A percentile compares a stretch with the other conserved stretches of the same genome.
phyloP scores from a whole-genome alignment of 2,797 vertebrate genomes.

The Sylvilagus floridanus region DNA sequence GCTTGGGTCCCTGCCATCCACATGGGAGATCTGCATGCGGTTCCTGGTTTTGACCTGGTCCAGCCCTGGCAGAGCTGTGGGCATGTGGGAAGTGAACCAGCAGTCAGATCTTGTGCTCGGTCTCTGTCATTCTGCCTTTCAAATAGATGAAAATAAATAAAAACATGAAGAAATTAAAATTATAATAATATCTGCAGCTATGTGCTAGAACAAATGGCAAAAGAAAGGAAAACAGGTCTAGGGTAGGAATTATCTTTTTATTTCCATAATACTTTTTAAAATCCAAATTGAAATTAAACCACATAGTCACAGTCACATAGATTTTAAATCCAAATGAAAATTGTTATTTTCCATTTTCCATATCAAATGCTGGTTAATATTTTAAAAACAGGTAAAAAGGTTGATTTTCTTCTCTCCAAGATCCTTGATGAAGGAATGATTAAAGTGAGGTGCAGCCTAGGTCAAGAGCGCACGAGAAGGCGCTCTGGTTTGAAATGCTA shows the following conservation, averaged over 20 bases:
- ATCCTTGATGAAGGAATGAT: not conserved
- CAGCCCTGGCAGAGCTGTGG: too few relatives aligned
- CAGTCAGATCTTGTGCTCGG: too few relatives aligned
- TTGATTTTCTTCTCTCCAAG: not conserved
- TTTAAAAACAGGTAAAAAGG: not conserved
- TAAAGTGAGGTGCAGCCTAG: not conserved
- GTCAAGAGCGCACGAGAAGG: not conserved
- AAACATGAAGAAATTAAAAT: too few relatives aligned
- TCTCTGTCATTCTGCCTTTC: too few relatives aligned
- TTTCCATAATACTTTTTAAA: not conserved
- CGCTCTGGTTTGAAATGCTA: conserved; percentile 51
- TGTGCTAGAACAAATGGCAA: not conserved
- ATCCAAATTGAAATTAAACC: conserved; percentile 48
- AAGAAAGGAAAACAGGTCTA: not conserved
- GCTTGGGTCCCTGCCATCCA: too few relatives aligned
- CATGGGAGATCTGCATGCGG: too few relatives aligned
- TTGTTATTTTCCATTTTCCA: not conserved
- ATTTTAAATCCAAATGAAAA: conserved; percentile 34
- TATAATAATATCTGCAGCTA: not conserved
- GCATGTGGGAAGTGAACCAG: too few relatives aligned
- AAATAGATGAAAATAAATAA: too few relatives aligned
- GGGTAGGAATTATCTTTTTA: not conserved
- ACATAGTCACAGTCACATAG: not conserved
- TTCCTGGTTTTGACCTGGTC: too few relatives aligned
- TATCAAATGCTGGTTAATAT: not conserved